Evolutionary conservation across 1,140 invertebrate genomes (phyloP).

Genomic region (Atopsyche davidsoni): DNA sequence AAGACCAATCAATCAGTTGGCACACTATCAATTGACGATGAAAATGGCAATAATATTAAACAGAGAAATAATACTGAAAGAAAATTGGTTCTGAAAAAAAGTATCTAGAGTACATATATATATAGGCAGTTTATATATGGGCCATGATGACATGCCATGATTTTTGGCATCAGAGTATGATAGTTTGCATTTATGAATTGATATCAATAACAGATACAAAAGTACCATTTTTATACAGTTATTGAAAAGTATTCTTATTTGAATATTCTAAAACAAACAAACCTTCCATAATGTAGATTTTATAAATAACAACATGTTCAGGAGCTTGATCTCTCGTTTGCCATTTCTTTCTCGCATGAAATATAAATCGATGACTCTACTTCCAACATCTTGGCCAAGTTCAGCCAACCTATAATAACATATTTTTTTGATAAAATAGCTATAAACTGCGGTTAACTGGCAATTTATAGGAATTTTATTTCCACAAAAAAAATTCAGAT

Average conservation of each 20-base stretch:
- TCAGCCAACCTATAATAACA: constrained; percentile 71
- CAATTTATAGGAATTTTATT: not conserved
- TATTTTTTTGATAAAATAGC: not conserved
- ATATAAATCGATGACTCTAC: constrained; percentile 87
- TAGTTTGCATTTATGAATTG: not conserved
- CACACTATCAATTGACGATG: too few species aligned
- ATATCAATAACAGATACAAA: not conserved
- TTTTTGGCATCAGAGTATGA: too few species aligned
- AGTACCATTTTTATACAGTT: not conserved
- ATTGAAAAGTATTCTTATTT: constrained; percentile 1
- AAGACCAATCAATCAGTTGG: too few species aligned
- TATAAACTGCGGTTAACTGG: constrained; percentile 1
- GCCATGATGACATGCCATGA: too few species aligned
- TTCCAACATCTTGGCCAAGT: constrained; percentile 91
- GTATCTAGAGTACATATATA: too few species aligned
- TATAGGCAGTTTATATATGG: too few species aligned
- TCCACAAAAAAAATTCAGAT: not conserved
- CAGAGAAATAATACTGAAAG: too few species aligned
- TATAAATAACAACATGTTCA: constrained; percentile 93
- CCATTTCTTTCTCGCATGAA: constrained; percentile 89
- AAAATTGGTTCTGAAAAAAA: too few species aligned
- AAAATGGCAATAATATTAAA: too few species aligned
- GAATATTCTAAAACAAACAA: constrained; percentile 19
- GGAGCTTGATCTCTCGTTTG: constrained; percentile 91
- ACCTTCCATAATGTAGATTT: constrained; percentile 97